A percentile compares a stretch with the other conserved stretches of the same genome.
Conservation (phyloP, 1,140 invertebrate genomes). For the Caenorhabditis latens region DNA sequence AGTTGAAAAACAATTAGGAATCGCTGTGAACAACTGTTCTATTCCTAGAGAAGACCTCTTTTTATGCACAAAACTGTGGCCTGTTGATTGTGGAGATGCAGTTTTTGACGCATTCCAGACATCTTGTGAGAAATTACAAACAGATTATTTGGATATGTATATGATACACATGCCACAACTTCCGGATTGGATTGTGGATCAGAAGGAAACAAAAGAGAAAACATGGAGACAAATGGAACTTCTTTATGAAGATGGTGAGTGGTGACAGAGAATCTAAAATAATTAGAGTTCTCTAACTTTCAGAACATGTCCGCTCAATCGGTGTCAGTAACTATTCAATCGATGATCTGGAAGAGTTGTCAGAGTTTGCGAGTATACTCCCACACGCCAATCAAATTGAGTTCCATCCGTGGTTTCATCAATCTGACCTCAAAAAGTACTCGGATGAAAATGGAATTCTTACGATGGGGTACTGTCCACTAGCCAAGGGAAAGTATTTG, state of each 20-base stretch:
- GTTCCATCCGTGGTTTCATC: slow-evolving; percentile 79
- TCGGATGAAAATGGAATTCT: slow-evolving; percentile 71
- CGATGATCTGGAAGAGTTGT: slow-evolving; percentile 76
- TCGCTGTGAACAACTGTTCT: slow-evolving; percentile 67
- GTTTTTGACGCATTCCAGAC: slow-evolving; percentile 74
- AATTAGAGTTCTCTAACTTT: neutral
- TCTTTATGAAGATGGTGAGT: slow-evolving; percentile 77
- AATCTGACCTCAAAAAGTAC: slow-evolving; percentile 74
- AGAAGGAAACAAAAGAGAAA: slow-evolving; percentile 74
- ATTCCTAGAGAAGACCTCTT: slow-evolving; percentile 78
- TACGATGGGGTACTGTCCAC: slow-evolving; percentile 79
- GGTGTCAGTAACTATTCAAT: slow-evolving; percentile 79
- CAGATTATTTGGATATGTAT: slow-evolving; percentile 77
- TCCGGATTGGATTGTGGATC: slow-evolving; percentile 71
- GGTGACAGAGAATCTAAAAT: neutral
- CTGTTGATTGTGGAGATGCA: slow-evolving; percentile 77
- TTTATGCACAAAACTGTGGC: slow-evolving; percentile 78
- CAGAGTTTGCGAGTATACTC: slow-evolving; percentile 75
- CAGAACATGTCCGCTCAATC: slow-evolving; percentile 75
- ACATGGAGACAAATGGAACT: slow-evolving; percentile 78
- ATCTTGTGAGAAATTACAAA: slow-evolving; percentile 77
- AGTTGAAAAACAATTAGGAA: slow-evolving; percentile 64
- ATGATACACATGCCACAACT: slow-evolving; percentile 79
- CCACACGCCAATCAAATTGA: slow-evolving; percentile 80
- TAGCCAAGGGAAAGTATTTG: slow-evolving; percentile 78